Evolutionary conservation across 2,888 invertebrate species (phyloP), one percentile per base, ranked within the genome.

Genomic region (Troides aeacus): DNA sequence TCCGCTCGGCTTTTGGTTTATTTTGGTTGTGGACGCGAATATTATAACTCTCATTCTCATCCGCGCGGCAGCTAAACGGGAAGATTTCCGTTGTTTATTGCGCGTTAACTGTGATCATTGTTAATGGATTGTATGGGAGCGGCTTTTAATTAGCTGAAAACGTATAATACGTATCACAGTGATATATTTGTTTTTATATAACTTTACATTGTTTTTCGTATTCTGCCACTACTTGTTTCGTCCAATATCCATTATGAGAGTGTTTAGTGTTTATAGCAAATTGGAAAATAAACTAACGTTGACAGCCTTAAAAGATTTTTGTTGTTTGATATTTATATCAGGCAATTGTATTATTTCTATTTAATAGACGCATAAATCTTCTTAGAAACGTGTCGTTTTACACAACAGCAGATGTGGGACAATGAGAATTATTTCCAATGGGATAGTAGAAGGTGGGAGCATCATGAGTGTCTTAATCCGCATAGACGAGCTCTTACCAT

Each of bases 1-100:
- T 92, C 92, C 92, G 92, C 88, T 90, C 87, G 86, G 77, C 79
- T 87, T 86, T 87, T 86, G 82, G 90, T 90, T 91, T 92, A 91
- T 92, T 92, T 92, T 85, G 81, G 88, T 87, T 66, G 64, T 69
- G 59, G 84, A 87, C 87, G 91, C 89, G 87, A 92, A 92, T 92
- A 90, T 90, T 85, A 90, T 89, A 88, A 86, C 84, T 82, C 85
- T 85, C 88, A 87, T 88, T 87, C 57, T 84, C 89, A 87, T 89
- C 87, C 87, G 86, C 68, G 70, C 71, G 72, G 74, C 78, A 75
- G 76, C 76, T 77, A 77, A 78, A 63, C 76, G 78, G 77, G 77
- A 76, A 77, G 81, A 82, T 81, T 83, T 84, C 78, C 81, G 75
- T 81, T 82, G 81, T 85, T 81, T 81, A 83, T 80, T 80, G 75